Conservation (phyloP, 2,797 vertebrate genomes). For the Acanthopagrus latus region DNA sequence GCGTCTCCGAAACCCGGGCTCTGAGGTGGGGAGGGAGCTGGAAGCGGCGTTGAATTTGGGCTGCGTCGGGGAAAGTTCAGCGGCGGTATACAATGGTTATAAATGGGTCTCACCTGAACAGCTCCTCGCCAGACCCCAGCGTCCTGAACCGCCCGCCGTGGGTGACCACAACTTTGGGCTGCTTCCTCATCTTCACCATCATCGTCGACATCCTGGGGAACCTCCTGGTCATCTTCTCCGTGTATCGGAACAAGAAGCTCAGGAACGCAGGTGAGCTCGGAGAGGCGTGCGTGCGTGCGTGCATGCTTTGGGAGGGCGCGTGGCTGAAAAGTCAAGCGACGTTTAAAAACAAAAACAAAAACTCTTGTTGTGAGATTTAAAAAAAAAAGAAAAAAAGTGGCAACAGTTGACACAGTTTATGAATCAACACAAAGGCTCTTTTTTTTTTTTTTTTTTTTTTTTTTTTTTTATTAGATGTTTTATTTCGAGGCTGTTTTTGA, state of each 20-base stretch:
- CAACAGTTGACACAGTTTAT: neutral
- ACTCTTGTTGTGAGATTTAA: neutral
- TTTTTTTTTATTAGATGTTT: no score
- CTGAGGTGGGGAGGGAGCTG: slow-evolving; percentile 5
- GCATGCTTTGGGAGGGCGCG: neutral
- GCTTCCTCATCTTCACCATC: slow-evolving; percentile 94
- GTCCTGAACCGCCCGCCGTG: slow-evolving; percentile 87
- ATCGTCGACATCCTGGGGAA: slow-evolving; percentile 95
- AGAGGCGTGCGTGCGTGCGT: neutral
- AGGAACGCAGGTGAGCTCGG: slow-evolving; percentile 92
- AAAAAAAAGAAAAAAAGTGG: slow-evolving; percentile 6
- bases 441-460: no score
- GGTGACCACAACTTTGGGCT: slow-evolving; percentile 91
- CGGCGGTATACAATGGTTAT: slow-evolving; percentile 85
- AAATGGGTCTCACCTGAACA: slow-evolving; percentile 90
- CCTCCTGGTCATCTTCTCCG: slow-evolving; percentile 94
- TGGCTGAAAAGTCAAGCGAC: slow-evolving; percentile 8
- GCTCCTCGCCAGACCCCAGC: slow-evolving; percentile 81
- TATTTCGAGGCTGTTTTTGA: neutral
- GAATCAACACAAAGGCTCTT: neutral
- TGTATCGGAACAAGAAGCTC: slow-evolving; percentile 95
- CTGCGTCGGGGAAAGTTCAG: slow-evolving; percentile 74
- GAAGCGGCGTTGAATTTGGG: slow-evolving; percentile 54
- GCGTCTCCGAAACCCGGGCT: slow-evolving; percentile 45
- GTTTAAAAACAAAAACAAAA: slow-evolving; percentile 15